phyloP scores from a whole-genome alignment of 2,888 invertebrate species.

The Lasioglossum leucozonium region DNA sequence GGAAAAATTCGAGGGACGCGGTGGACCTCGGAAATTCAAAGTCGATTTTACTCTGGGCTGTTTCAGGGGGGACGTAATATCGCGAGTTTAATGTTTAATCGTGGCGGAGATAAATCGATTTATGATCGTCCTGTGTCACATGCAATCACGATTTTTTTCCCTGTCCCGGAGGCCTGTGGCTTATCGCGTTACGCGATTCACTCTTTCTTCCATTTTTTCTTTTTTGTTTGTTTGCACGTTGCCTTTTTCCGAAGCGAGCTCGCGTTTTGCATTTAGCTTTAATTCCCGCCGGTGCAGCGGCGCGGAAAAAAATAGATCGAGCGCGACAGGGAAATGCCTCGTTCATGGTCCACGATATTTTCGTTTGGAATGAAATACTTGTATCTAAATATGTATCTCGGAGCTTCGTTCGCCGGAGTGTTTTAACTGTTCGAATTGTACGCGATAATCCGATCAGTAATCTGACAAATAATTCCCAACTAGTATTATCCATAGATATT shows the following conservation, averaged over 20 bases:
- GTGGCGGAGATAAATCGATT: constrained; percentile 42
- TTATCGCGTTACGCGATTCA: constrained; percentile 19
- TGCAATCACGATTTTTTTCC: constrained; percentile 29
- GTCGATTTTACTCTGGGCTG: constrained; percentile 18
- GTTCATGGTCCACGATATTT: neutral
- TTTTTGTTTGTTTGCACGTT: neutral
- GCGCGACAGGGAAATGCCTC: neutral
- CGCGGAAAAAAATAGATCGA: constrained; percentile 14
- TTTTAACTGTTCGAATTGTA: neutral
- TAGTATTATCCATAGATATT: neutral
- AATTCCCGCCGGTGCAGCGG: constrained; percentile 22
- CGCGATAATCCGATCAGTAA: neutral
- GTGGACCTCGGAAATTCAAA: neutral
- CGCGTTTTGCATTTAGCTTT: constrained; percentile 6
- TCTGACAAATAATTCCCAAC: neutral
- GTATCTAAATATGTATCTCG: neutral
- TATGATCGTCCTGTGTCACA: constrained; percentile 39
- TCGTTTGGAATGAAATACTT: neutral
- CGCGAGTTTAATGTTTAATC: constrained; percentile 19
- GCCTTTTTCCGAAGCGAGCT: constrained; percentile 3
- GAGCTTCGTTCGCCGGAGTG: neutral
- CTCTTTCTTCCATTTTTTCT: neutral
- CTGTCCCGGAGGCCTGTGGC: constrained; percentile 2
- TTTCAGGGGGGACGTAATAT: constrained; percentile 13
- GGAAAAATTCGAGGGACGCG: neutral